Base-by-base conservation (phyloP, 2,797 vertebrate species). In the Chromobotia macracanthus region DNA sequence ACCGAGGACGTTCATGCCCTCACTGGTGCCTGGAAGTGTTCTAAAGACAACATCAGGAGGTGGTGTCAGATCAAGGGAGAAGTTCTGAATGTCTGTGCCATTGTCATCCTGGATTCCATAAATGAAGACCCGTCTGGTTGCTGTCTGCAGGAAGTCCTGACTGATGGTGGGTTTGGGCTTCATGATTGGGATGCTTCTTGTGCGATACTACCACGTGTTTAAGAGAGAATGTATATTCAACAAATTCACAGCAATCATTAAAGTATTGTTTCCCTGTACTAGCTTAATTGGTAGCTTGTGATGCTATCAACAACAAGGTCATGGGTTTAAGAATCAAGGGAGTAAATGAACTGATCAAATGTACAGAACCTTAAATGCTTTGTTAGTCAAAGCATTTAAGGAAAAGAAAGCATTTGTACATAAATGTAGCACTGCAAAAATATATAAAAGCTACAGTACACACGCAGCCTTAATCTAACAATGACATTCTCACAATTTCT, bases 1-100 rank as follows among this genome's bases (percentile, higher is more conserved):
- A 23, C 97, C 97, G 21, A 99, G 91, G 19, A 99, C 98, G 0
- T 99, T 99, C 96, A 98, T 99, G 91, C 98, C 97, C 0, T 98
- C 97, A 0, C 96, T 99, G 70, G 96, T 95, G 21, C 95, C 96
- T 0, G 97, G 96, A 3, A 95, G 95, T 0, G 96, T 97, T 77
- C 95, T 96, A 91, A 98, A 95, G 73, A 96, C 87, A 77, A 99
- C 93, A 65, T 98, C 96, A 0, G 97, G 97, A 0, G 97, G 95
- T 0, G 97, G 97, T 0, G 96, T 99, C 77, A 99, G 94, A 76
- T 99, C 97, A 87, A 99, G 88, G 60, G 95, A 95, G 72, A 99
- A 98, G 88, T 95, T 98, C 91, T 98, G 97, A 75, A 97, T 80
- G 0, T 91, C 95, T 0, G 95, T 96, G 84, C 96, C 90, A 0